Base-by-base conservation (phyloP, 1,140 invertebrate species). In the Eriosoma lanigerum region DNA sequence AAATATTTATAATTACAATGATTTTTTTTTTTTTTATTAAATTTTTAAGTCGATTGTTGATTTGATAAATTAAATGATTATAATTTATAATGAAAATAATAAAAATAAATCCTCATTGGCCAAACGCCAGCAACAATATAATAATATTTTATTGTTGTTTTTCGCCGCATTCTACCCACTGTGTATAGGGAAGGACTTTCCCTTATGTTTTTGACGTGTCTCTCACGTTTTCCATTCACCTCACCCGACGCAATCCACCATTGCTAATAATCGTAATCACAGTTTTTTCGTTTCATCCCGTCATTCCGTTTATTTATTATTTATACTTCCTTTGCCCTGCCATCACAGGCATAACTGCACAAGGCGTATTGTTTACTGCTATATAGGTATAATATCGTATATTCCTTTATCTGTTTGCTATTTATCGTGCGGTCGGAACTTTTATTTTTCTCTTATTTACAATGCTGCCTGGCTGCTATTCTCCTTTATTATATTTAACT, bases 151-250 rank as follows among this genome's bases (percentile, higher is more conserved):
- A n/a, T 46, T 44, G 64, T 66, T 66, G 64, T 66, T 44, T 46
- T 66, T 17, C 32, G 32, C 5, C 64, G 15, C 13, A 38, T 32
- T 62, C 19, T 62, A 32, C n/a, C 19, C 26, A 26, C 17, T 60
- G 32, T 64, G 32, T 29, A 10, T 46, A 10, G 1, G n/a, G 21
- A 66, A 15, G 38, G 38, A 21, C 64, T 38, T 66, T 38, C 46
- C 24, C 38, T 66, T 66, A 66, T 66, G 64, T 66, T 66, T 66
- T 66, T 66, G 64, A 44, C 64, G 64, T 66, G 64, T 66, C 21
- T 38, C 38, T 44, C 19, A 21, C n/a, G 19, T n/a, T 66, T 66
- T 46, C 64, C 21, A 66, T 66, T 17, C 62, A 9, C 29, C 62
- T n/a, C 62, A n/a, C 9, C 38, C 21, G 21, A 9, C 19, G n/a